These are phyloP conservation scores for Rhadina sibilatrix DNA, from an alignment of 2,113 vertebrate species.

Conservation along the genomic window DNA sequence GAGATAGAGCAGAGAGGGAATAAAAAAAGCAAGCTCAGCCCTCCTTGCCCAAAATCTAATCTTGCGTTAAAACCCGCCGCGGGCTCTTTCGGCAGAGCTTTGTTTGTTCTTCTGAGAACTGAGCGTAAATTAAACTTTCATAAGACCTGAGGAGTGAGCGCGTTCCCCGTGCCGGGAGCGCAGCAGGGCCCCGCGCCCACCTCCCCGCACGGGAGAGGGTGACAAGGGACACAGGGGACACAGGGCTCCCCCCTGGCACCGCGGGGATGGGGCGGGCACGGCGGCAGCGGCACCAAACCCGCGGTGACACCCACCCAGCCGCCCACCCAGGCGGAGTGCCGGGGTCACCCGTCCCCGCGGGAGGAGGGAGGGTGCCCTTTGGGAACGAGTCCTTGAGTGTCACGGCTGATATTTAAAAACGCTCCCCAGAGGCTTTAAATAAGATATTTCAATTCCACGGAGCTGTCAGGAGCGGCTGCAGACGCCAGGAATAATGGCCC, in stretches of 20 bases:
- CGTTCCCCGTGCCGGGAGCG: not conserved
- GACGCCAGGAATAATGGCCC: constrained; percentile 68
- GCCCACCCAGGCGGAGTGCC: fast-evolving
- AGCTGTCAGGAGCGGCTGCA: constrained; percentile 73
- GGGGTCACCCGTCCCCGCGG: not conserved
- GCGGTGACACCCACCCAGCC: not conserved
- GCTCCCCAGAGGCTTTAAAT: constrained; percentile 74
- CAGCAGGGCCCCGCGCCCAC: not conserved
- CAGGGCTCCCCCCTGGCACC: not conserved
- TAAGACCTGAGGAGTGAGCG: not conserved
- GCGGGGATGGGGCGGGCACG: not conserved
- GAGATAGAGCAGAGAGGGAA: not conserved
- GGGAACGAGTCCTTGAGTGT: constrained; percentile 73
- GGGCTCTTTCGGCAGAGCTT: constrained; percentile 43
- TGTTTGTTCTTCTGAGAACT: constrained; percentile 62
- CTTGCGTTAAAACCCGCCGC: constrained; percentile 18
- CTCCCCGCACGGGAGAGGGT: fast-evolving
- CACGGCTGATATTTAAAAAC: constrained; percentile 75
- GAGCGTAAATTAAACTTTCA: constrained; percentile 63
- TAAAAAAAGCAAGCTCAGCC: constrained; percentile 6
- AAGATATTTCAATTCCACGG: constrained; percentile 76
- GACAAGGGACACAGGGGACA: not conserved
- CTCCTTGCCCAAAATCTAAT: constrained; percentile 38
- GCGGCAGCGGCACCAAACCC: not conserved
- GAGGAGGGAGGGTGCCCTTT: constrained; percentile 31